phyloP scores from a whole-genome alignment of 1,140 invertebrate species.

The Dreissena rostriformis region DNA sequence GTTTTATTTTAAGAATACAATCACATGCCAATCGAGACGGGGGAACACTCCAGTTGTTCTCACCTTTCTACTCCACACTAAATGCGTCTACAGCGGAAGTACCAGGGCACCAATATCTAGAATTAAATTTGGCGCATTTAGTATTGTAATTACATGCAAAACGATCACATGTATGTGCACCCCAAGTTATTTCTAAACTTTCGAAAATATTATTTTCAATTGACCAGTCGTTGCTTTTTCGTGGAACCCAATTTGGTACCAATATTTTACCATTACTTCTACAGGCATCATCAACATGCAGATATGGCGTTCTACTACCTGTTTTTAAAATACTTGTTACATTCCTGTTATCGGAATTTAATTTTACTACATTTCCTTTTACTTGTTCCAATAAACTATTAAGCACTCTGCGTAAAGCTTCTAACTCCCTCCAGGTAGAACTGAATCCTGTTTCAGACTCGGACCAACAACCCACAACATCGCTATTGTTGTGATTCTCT shows the following conservation, averaged over 20 bases:
- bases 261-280: constrained; percentile 11
- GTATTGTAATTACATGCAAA: constrained; percentile 40
- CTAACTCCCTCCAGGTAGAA: constrained; percentile 26
- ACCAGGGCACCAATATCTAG: constrained; percentile 45
- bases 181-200: constrained; percentile 17
- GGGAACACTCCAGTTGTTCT: constrained; percentile 39
- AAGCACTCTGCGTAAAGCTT: background rate
- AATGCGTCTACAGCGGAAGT: constrained; percentile 39
- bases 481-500: background rate
- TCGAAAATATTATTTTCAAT: constrained; percentile 30
- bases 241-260: constrained; percentile 29
- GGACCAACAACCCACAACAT: constrained; percentile 18
- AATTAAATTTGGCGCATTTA: constrained; percentile 41
- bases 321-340: background rate
- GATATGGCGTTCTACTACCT: constrained; percentile 3
- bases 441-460: background rate
- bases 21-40: constrained; percentile 8
- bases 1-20: constrained; percentile 7
- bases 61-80: background rate
- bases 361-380: background rate
- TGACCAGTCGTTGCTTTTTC: constrained; percentile 33
- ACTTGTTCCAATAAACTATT: background rate
- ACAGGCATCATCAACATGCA: constrained; percentile 17
- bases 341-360: constrained; percentile 33
- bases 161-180: constrained; percentile 15